Conservation (phyloP, 1,140 invertebrate species). For the Drosophila navojoa region DNA sequence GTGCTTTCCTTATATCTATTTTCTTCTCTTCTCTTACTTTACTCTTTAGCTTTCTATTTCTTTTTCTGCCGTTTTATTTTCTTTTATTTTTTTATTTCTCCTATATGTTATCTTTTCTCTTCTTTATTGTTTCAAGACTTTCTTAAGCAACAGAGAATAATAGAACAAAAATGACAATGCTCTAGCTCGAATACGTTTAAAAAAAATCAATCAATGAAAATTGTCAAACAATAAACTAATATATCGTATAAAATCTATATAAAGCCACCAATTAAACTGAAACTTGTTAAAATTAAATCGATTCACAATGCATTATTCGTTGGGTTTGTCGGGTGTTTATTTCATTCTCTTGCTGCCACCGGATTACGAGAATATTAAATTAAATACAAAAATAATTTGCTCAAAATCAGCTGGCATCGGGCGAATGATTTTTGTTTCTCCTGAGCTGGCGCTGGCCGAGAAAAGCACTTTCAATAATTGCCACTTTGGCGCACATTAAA, state of each 20-base stretch:
- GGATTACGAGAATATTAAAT: constrained; percentile 65
- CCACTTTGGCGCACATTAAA: constrained; percentile 80
- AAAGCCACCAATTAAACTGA: neutral
- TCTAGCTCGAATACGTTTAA: no score
- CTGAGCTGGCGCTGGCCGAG: constrained; percentile 21
- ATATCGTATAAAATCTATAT: neutral
- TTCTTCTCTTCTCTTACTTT: no score
- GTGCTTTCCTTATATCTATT: no score
- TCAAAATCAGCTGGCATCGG: constrained; percentile 58
- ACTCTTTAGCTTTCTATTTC: no score
- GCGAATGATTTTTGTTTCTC: constrained; percentile 61
- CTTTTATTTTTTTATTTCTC: no score
- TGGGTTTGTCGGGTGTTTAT: neutral
- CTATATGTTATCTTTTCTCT: no score
- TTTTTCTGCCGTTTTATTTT: no score
- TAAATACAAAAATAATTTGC: constrained; percentile 77
- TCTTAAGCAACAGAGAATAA: no score
- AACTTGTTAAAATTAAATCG: neutral
- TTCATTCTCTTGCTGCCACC: constrained; percentile 2
- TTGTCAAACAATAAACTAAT: no score
- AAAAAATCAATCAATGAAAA: no score
- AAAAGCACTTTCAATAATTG: constrained; percentile 79
- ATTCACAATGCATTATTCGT: constrained; percentile 6
- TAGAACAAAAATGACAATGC: no score
- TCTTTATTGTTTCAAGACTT: no score